Conservation (phyloP, 2,888 invertebrate genomes). For the Synergus gifuensis region DNA sequence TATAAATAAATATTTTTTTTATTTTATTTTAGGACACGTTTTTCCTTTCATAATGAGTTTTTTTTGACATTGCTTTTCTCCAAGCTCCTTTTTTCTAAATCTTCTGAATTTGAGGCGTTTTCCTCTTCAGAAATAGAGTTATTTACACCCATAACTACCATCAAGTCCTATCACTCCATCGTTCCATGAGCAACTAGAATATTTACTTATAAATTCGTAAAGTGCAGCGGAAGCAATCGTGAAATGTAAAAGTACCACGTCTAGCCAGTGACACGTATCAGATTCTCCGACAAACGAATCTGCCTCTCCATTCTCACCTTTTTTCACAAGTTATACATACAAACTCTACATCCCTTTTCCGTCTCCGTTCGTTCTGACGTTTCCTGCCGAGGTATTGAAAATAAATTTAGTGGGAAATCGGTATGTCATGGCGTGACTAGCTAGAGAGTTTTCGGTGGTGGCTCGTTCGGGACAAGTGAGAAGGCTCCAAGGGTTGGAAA, state of each 20-base stretch:
- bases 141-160: neutral
- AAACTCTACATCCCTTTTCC: slow-evolving; percentile 29
- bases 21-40: no score
- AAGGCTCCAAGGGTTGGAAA: slow-evolving; percentile 44
- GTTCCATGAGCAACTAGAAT: slow-evolving; percentile 1
- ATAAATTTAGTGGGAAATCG: slow-evolving; percentile 61
- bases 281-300: slow-evolving; percentile 2
- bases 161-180: neutral
- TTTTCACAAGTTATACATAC: slow-evolving; percentile 45
- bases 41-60: no score
- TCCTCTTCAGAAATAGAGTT: neutral
- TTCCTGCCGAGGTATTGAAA: slow-evolving; percentile 61
- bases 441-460: slow-evolving; percentile 51
- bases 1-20: no score
- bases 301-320: neutral
- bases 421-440: slow-evolving; percentile 71
- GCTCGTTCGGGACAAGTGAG: slow-evolving; percentile 42
- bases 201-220: slow-evolving; percentile 26
- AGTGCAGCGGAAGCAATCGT: slow-evolving; percentile 2
- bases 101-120: neutral
- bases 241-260: slow-evolving; percentile 11
- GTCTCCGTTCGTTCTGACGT: slow-evolving; percentile 9
- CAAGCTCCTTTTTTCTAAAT: no score
- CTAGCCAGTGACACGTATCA: neutral
- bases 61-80: no score